phyloP scores from a whole-genome alignment of 2,888 invertebrate genomes.

The Hemistola chrysoprasaria region DNA sequence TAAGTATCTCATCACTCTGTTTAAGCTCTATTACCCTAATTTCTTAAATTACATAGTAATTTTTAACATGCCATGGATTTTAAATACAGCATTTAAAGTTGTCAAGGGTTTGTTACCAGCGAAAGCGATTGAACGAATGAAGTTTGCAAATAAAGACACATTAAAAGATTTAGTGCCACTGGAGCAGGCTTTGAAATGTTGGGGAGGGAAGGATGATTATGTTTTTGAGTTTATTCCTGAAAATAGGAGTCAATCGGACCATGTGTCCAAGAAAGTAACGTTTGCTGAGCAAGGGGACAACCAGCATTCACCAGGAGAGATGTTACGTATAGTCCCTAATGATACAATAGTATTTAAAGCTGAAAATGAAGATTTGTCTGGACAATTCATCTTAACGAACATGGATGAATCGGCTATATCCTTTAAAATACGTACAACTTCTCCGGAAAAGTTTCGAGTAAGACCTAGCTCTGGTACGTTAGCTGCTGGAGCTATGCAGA shows the following conservation, averaged over 20 bases:
- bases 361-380: slow-evolving; percentile 85
- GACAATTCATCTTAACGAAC: slow-evolving; percentile 87
- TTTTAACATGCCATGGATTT: slow-evolving; percentile 96
- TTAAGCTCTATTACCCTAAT: slow-evolving; percentile 94
- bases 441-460: slow-evolving; percentile 97
- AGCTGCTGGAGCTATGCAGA: slow-evolving; percentile 83
- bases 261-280: slow-evolving; percentile 74
- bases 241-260: slow-evolving; percentile 53
- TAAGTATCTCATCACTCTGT: slow-evolving; percentile 92
- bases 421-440: slow-evolving; percentile 95
- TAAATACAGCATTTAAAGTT: slow-evolving; percentile 95
- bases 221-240: slow-evolving; percentile 88
- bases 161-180: slow-evolving; percentile 88
- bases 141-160: slow-evolving; percentile 89
- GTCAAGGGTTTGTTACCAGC: slow-evolving; percentile 93
- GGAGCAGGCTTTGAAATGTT: slow-evolving; percentile 88
- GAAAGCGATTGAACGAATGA: slow-evolving; percentile 93
- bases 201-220: slow-evolving; percentile 92
- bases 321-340: slow-evolving; percentile 85
- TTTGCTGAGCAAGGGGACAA: slow-evolving; percentile 63
- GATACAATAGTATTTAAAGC: slow-evolving; percentile 87
- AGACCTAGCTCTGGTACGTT: slow-evolving; percentile 93
- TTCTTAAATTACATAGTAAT: slow-evolving; percentile 94
- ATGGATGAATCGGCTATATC: slow-evolving; percentile 77
- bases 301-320: slow-evolving; percentile 74